phyloP scores from a whole-genome alignment of 2,113 vertebrate species.

The Rhea americana region DNA sequence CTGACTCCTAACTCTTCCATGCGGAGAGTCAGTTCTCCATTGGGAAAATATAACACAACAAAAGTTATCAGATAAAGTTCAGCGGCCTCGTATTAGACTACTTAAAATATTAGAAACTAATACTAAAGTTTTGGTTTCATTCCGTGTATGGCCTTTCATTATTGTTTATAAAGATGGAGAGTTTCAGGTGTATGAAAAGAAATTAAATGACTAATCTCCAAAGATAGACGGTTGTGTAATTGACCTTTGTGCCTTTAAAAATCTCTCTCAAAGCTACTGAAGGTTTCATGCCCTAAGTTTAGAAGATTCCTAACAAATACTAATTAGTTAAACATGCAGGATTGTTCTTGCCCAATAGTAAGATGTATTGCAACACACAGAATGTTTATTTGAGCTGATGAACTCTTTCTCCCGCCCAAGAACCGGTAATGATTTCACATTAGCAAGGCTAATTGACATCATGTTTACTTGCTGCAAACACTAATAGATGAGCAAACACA shows the following conservation, averaged over 20 bases:
- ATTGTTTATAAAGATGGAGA: background rate
- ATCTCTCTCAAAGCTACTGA: background rate
- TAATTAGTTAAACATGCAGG: background rate
- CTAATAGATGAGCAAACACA: conserved; percentile 55
- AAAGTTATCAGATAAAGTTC: background rate
- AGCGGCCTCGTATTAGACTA: background rate
- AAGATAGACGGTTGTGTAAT: background rate
- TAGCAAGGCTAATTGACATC: conserved; percentile 68
- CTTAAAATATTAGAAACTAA: background rate
- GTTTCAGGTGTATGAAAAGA: background rate
- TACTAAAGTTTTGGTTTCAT: background rate
- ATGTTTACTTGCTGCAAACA: conserved; percentile 64
- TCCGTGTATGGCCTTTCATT: background rate
- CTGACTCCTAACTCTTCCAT: background rate
- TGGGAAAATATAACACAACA: background rate
- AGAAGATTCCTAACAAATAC: background rate
- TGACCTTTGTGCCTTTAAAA: background rate
- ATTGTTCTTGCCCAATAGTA: background rate
- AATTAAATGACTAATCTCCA: background rate
- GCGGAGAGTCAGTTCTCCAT: background rate
- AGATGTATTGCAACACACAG: background rate
- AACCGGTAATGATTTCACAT: conserved; percentile 61
- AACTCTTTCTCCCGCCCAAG: conserved; percentile 18
- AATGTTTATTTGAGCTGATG: conserved; percentile 28
- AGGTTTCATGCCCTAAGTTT: background rate